These are phyloP conservation scores for Ispidina lecontei DNA, from an alignment of 2,797 vertebrate genomes.

Conservation along the genomic window DNA sequence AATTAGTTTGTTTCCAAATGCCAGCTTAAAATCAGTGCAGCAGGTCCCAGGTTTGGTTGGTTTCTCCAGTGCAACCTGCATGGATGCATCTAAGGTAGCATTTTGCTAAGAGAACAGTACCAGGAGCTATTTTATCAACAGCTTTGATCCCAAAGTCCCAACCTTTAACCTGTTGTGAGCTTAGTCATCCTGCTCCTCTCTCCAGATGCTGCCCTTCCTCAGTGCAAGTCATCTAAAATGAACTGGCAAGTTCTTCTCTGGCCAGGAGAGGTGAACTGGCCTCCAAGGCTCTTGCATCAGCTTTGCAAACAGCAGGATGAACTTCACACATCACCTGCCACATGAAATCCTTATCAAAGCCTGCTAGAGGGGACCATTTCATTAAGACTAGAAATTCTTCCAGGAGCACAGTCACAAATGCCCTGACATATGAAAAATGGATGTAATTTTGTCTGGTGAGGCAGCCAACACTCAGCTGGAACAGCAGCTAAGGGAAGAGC, in stretches of 20 bases:
- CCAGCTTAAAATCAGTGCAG: neutral
- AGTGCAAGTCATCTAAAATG: neutral
- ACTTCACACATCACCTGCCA: slow-evolving; percentile 58
- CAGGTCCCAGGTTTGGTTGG: neutral
- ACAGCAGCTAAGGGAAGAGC: slow-evolving; percentile 3
- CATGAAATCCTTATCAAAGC: slow-evolving; percentile 52
- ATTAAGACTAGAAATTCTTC: slow-evolving; percentile 45
- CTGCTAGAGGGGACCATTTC: slow-evolving; percentile 45
- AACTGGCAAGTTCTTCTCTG: neutral
- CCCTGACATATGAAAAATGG: slow-evolving; percentile 56
- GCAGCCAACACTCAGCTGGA: slow-evolving; percentile 53
- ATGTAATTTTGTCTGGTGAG: slow-evolving; percentile 59
- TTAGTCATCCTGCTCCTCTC: neutral
- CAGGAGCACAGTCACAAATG: slow-evolving; percentile 52
- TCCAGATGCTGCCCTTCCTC: neutral
- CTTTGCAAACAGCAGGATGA: slow-evolving; percentile 43
- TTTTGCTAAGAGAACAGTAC: neutral
- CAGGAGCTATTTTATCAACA: neutral
- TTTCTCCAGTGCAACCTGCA: neutral
- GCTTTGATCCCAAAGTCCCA: neutral
- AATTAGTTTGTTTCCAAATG: neutral
- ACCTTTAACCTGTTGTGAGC: neutral
- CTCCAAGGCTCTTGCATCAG: neutral
- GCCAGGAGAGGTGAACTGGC: neutral
- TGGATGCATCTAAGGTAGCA: neutral